phyloP scores from a whole-genome alignment of 1,140 invertebrate species.

The Lordiphosa collinella region DNA sequence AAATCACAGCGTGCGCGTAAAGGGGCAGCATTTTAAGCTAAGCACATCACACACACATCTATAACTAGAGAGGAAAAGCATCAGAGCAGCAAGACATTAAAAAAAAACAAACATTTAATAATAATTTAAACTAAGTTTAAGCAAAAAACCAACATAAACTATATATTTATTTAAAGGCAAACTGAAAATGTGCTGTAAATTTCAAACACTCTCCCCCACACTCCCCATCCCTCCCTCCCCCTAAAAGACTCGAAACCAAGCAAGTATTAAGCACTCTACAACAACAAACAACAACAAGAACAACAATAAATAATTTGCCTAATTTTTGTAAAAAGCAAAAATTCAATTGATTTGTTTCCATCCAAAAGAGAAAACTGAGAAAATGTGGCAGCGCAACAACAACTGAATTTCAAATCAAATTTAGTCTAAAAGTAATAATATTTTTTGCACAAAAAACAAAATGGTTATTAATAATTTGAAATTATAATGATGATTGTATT shows the following conservation, averaged over 20 bases:
- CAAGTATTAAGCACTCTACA: slow-evolving; percentile 75
- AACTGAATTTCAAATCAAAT: slow-evolving; percentile 78
- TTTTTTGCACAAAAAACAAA: slow-evolving; percentile 67
- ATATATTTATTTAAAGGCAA: slow-evolving; percentile 38
- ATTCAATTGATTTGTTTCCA: slow-evolving; percentile 63
- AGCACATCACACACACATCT: neutral
- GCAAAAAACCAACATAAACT: slow-evolving; percentile 30
- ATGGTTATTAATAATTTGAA: slow-evolving; percentile 64
- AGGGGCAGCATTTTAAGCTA: too few species aligned
- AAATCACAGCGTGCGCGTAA: neutral
- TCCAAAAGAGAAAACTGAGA: slow-evolving; percentile 38
- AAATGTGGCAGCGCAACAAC: slow-evolving; percentile 64
- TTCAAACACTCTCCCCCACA: slow-evolving; percentile 5
- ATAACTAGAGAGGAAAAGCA: slow-evolving; percentile 11
- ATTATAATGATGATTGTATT: slow-evolving; percentile 20
- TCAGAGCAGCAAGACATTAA: slow-evolving; percentile 65
- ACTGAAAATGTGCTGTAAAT: slow-evolving; percentile 31
- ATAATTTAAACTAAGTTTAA: slow-evolving; percentile 72
- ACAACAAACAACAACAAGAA: slow-evolving; percentile 52
- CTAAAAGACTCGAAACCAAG: slow-evolving; percentile 79
- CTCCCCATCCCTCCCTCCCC: slow-evolving; percentile 2
- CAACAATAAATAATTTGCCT: slow-evolving; percentile 47
- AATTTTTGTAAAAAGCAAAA: slow-evolving; percentile 62
- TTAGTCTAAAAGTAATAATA: slow-evolving; percentile 55
- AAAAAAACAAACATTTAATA: slow-evolving; percentile 30